Base-by-base conservation (phyloP, 2,797 vertebrate genomes). In the Diplodus puntazzo region DNA sequence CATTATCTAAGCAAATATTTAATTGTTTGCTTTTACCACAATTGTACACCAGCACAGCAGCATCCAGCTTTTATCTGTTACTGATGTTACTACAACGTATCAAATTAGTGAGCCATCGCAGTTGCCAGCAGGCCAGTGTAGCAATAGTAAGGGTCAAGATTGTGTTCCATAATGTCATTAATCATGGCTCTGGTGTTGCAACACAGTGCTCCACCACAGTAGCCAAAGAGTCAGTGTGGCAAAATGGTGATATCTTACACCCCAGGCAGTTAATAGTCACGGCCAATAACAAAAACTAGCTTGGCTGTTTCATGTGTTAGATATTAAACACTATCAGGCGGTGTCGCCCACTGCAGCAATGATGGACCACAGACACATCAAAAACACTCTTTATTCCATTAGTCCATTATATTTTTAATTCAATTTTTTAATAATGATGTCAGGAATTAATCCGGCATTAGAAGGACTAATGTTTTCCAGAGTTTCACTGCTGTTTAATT, bases 391-490 rank as follows among this genome's bases (percentile, higher is more conserved):
- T 77, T 48, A 70, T 75, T 77, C 79, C 57, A 85, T 75, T 71
- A 65, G 10, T 66, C 14, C n/a, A 49, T 85, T 72, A 60, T 39
- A 52, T 53, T 75, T 69, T 73, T 66, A 68, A 66, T 81, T 83
- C 11, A 27, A 60, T 69, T 85, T 69, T 69, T 60, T 61, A 53
- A 55, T 42, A 75, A 53, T 34, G 58, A 86, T 83, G 81, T 84
- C 53, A 87, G 57, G 80, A 84, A 82, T 87, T 77, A 92, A 88
- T 87, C 78, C 23, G 46, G 74, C 57, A 68, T 75, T 87, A 83
- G 53, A 77, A 30, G 49, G 55, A 87, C 67, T 63, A 18, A 55
- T 68, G 63, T 75, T 85, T 77, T 62, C 34, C 62, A 69, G 62
- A 74, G 61, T 70, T 83, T 75, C 63, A 68, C 52, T 17, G 1